A percentile compares a stretch with the other conserved stretches of the same genome.
Conservation (phyloP, 1,140 invertebrate species). For the Laodelphax striatellus region DNA sequence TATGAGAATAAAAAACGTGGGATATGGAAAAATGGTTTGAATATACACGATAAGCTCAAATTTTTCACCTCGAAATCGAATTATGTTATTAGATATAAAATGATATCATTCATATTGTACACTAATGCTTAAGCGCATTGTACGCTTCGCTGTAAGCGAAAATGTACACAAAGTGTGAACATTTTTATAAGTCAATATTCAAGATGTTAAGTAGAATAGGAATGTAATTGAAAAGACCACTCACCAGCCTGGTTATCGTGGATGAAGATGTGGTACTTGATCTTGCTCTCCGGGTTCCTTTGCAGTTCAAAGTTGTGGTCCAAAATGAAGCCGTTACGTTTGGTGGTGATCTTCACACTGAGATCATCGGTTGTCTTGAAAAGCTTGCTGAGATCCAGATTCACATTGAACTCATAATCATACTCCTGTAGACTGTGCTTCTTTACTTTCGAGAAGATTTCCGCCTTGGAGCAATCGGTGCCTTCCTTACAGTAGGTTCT, state of each 20-base stretch:
- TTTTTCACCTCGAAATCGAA: no score
- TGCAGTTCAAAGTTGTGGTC: constrained; percentile 56
- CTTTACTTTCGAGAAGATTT: not conserved
- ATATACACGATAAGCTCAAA: no score
- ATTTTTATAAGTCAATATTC: no score
- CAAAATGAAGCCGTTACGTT: constrained; percentile 39
- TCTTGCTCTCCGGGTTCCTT: constrained; percentile 44
- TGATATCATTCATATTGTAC: no score
- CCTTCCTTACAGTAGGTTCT: constrained; percentile 8
- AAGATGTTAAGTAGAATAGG: no score
- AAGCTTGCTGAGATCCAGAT: constrained; percentile 54
- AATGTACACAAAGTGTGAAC: no score
- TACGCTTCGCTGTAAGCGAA: no score
- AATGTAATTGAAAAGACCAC: not conserved
- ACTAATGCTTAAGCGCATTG: no score
- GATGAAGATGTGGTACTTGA: constrained; percentile 49
- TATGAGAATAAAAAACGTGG: no score
- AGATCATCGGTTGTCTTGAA: constrained; percentile 53
- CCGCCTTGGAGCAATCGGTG: constrained; percentile 7
- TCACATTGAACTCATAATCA: constrained; percentile 41
- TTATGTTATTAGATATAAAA: no score
- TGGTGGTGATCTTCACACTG: constrained; percentile 47
- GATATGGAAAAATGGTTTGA: no score
- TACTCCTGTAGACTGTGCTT: constrained; percentile 15
- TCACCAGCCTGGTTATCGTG: constrained; percentile 41